These are phyloP conservation scores for Delphinus delphis DNA, from an alignment of 2,113 vertebrate species.

Conservation along the genomic window DNA sequence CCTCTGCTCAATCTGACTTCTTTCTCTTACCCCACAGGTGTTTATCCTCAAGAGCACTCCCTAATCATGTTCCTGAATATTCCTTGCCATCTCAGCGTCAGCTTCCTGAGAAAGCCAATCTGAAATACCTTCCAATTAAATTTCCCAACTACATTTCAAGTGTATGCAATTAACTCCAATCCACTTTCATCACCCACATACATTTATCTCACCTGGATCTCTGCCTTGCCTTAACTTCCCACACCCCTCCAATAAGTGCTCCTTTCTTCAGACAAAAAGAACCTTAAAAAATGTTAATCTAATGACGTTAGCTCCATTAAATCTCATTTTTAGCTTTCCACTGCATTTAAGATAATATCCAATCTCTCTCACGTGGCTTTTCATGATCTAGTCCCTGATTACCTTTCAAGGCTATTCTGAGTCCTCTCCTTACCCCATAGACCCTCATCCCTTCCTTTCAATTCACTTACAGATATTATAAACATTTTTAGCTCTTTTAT, in stretches of 20 bases:
- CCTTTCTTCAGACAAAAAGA: not conserved
- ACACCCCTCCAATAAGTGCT: not conserved
- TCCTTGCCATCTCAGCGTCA: not conserved
- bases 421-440: not conserved
- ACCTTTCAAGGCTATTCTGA: not conserved
- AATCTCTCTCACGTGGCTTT: not conserved
- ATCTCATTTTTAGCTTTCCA: not conserved
- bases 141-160: not conserved
- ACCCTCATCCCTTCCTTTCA: not conserved
- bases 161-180: not conserved
- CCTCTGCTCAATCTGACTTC: not conserved
- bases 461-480: not conserved
- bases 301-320: not conserved
- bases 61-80: not conserved
- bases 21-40: not conserved
- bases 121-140: not conserved
- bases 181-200: not conserved
- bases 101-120: not conserved
- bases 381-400: not conserved
- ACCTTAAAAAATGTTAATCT: not conserved
- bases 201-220: not conserved
- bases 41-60: not conserved
- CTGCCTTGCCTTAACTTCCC: not conserved
- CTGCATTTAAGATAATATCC: not conserved
- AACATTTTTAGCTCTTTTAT: not conserved